Base-by-base conservation (phyloP, 2,113 vertebrate species). In the Ptilonorhynchus violaceus region DNA sequence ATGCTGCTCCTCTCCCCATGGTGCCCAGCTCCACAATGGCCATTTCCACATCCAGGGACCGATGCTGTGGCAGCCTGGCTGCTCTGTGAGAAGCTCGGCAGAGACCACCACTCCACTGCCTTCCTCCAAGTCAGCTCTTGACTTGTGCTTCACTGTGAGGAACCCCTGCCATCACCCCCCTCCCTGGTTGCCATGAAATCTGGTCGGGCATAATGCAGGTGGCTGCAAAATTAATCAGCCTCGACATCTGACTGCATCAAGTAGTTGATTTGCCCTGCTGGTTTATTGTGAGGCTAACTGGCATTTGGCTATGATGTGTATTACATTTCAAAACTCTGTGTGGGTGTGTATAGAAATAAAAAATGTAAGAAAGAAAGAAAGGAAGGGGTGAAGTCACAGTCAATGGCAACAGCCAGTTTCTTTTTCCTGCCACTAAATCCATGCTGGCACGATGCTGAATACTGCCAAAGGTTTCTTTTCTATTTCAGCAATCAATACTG, bases 401-500 rank as follows among this genome's bases (percentile, higher is more conserved):
- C 67, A 85, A 75, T 56, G 79, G 92, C 67, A 85, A 53, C 5
- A 30, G 73, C 73, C 49, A 68, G 66, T n/a, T 93, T 96, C 88
- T 94, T 93, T 96, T 92, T 84, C 62, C 86, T 95, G 92, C 86
- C 93, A 94, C 83, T 78, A 93, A 94, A 91, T 64, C 73, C 4
- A 7, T 53, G 53, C 94, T 96, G 94, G 92, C 92, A 96, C 11
- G 2, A 76, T 52, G 52, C 90, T 88, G 83, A 94, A 89, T 89
- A n/a, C 53, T 93, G 94, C 93, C 92, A 94, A 96, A 96, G 90
- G 56, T 92, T 96, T 97, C 93, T 96, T 97, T 96, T 95, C 89
- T 93, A 64, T 97, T 72, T 59, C 96, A 97, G 95, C 95, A 97
- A 96, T 97, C 96, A 95, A 93, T 97, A 92, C 72, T 88, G 85